Base-by-base conservation (phyloP, 2,888 invertebrate genomes). In the Erpobdella octoculata region DNA sequence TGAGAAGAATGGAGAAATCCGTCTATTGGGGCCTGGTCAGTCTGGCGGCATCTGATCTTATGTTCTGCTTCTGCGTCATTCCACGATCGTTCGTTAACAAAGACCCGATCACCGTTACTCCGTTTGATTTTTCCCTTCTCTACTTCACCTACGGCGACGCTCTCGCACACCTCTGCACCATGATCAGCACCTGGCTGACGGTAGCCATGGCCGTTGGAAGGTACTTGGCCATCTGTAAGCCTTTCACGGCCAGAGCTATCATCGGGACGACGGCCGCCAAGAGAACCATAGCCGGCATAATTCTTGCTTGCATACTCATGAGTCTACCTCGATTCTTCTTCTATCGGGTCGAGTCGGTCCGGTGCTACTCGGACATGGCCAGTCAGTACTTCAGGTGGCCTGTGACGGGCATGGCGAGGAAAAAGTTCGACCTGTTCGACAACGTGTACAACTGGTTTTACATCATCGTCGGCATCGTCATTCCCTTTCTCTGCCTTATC, bases 161-260 rank as follows among this genome's bases (percentile, higher is more conserved):
- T 1, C 72, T 80, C 21, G 81, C 81, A 64, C 81, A 80, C 25
- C 76, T 79, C 69, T 81, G 81, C 75, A 81, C 81, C 66, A 77
- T 82, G 62, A 78, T 79, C 46, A 81, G 80, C 73, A 81, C 82
- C 1, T 81, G 80, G 80, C 75, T 82, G 61, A 82, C 81, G 15
- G 81, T 81, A 1, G 79, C 79, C 38, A 80, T 82, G 80, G 82
- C 82, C 5, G 79, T 79, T 0, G 81, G 81, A 59, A 73, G 82
- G 21, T 82, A 81, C 72, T 71, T 81, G 21, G 82, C 81, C 46
- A 80, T 81, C 28, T 81, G 81, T 74, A 80, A 81, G 71, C 81
- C 82, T 2, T 78, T 82, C 66, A 77, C 77, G 72, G 81, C 82
- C 4, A 75, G 81, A 28, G 79, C 80, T 73, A 72, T 81, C 5